A percentile compares a stretch with the other conserved stretches of the same genome.
phyloP scores from a whole-genome alignment of 2,888 invertebrate species.

The Bembecia ichneumoniformis region DNA sequence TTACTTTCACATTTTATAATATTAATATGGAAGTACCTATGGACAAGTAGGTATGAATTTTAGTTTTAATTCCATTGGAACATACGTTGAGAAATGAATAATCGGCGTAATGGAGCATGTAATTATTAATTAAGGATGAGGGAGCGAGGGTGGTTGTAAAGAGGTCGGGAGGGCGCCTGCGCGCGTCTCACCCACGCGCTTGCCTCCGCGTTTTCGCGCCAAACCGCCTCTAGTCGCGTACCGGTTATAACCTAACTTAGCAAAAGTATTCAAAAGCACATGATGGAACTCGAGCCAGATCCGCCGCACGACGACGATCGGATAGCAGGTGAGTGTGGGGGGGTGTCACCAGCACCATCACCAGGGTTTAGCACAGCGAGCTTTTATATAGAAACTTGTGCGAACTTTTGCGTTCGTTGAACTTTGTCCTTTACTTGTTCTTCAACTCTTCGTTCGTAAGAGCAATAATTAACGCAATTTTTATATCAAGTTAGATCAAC shows the following conservation, averaged over 20 bases:
- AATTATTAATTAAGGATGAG: slow-evolving; percentile 20
- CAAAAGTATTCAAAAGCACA: background rate
- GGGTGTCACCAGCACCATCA: background rate
- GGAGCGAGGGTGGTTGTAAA: slow-evolving; percentile 34
- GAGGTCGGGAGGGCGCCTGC: slow-evolving; percentile 59
- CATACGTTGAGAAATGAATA: background rate
- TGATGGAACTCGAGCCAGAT: slow-evolving; percentile 40
- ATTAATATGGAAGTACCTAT: too few species aligned
- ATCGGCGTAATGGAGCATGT: slow-evolving; percentile 5
- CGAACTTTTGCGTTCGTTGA: slow-evolving; percentile 25
- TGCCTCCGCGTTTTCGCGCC: slow-evolving; percentile 52
- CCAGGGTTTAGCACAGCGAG: background rate
- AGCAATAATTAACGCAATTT: background rate
- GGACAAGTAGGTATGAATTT: too few species aligned
- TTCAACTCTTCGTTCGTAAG: slow-evolving; percentile 4
- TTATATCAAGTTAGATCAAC: too few species aligned
- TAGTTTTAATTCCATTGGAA: too few species aligned
- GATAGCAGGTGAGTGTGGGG: slow-evolving; percentile 41
- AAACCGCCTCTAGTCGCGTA: slow-evolving; percentile 50
- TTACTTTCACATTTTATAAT: too few species aligned
- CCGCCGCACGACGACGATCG: slow-evolving; percentile 22
- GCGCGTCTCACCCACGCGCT: slow-evolving; percentile 41
- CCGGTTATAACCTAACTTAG: slow-evolving; percentile 47
- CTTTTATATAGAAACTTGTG: too few species aligned
- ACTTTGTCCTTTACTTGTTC: slow-evolving; percentile 25